These are phyloP conservation scores for Dynastes hyllus DNA, from an alignment of 2,888 invertebrate species.

Conservation along the genomic window DNA sequence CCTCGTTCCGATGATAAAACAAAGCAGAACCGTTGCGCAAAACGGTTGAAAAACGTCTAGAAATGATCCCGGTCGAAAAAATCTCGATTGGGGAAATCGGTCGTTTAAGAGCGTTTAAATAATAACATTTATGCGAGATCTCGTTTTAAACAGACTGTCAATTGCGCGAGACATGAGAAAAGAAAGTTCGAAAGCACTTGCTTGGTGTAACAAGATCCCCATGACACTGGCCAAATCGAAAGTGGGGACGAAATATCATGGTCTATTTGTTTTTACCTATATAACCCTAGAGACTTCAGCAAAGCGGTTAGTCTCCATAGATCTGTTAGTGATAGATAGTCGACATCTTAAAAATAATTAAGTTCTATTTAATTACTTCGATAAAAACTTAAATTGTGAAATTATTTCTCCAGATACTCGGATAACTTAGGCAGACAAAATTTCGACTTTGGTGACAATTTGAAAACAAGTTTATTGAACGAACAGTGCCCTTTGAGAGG, in stretches of 20 bases:
- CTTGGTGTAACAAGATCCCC: not conserved
- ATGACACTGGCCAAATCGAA: constrained; percentile 18
- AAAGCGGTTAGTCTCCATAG: constrained; percentile 24
- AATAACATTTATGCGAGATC: constrained; percentile 21
- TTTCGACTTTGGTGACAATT: constrained; percentile 54
- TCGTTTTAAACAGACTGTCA: constrained; percentile 25
- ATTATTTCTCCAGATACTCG: constrained; percentile 54
- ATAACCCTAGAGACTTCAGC: constrained; percentile 23
- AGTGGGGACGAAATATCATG: constrained; percentile 36
- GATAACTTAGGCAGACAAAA: constrained; percentile 57
- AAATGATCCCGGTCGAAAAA: constrained; percentile 3
- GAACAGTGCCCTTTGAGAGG: constrained; percentile 81
- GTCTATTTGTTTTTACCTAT: constrained; percentile 46
- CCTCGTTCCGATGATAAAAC: constrained; percentile 6
- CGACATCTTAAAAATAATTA: not conserved
- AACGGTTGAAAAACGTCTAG: constrained; percentile 6
- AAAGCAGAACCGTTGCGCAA: constrained; percentile 9
- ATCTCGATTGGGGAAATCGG: constrained; percentile 8
- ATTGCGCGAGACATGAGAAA: constrained; percentile 34
- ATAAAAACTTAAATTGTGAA: not conserved
- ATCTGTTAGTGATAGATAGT: not conserved
- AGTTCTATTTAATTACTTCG: not conserved
- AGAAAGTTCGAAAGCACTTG: constrained; percentile 47
- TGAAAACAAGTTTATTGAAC: constrained; percentile 54
- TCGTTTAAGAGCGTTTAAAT: constrained; percentile 14